These are phyloP conservation scores for Ooceraea biroi DNA, from an alignment of 1,140 invertebrate genomes.

Conservation along the genomic window DNA sequence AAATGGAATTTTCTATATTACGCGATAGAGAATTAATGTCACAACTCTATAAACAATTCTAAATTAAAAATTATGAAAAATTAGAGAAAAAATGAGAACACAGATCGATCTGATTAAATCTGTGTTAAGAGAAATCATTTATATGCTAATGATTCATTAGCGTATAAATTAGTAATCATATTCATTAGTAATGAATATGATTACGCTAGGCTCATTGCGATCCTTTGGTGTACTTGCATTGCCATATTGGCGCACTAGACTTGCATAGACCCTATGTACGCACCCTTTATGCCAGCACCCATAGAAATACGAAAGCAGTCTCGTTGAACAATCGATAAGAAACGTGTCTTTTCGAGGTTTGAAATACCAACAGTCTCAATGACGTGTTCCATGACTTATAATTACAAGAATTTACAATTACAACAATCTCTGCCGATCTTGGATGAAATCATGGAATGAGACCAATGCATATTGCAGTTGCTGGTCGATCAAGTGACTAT, in stretches of 20 bases:
- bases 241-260: not conserved
- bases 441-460: not conserved
- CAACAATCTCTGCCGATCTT: too few relatives aligned
- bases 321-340: slow-evolving; percentile 40
- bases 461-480: slow-evolving; percentile 87
- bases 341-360: not conserved
- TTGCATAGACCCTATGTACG: not conserved
- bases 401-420: too few relatives aligned
- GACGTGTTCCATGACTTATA: too few relatives aligned
- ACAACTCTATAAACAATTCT: too few relatives aligned
- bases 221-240: not conserved
- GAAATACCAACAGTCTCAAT: too few relatives aligned
- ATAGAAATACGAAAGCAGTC: slow-evolving; percentile 62
- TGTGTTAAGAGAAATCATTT: not conserved
- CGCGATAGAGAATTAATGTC: too few relatives aligned
- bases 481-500: slow-evolving; percentile 99
- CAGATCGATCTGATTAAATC: not conserved
- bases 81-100: too few relatives aligned
- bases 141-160: too few relatives aligned
- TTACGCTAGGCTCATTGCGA: not conserved
- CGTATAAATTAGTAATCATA: too few relatives aligned
- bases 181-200: too few relatives aligned
- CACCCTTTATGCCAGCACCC: slow-evolving; percentile 50
- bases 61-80: too few relatives aligned
- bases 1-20: too few relatives aligned